phyloP scores from a whole-genome alignment of 2,113 vertebrate species.

The Urocolius indicus region DNA sequence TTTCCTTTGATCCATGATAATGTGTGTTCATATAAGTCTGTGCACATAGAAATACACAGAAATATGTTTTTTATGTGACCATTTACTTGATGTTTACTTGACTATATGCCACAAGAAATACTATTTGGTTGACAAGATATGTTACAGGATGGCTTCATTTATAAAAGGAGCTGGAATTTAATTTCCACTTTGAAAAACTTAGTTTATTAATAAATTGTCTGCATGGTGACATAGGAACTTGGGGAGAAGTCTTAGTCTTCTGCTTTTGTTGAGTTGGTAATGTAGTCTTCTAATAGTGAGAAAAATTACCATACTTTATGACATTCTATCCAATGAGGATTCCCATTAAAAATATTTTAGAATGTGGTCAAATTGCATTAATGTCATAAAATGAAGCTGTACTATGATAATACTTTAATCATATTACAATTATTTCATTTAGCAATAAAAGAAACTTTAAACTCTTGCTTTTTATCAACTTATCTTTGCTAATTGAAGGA shows the following conservation, averaged over 20 bases:
- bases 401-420: not conserved
- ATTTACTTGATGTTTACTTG: not conserved
- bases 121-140: not conserved
- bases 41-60: not conserved
- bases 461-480: not conserved
- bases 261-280: not conserved
- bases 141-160: not conserved
- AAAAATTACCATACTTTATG: not conserved
- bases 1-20: not conserved
- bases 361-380: constrained; percentile 11
- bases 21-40: not conserved
- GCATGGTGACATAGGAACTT: not conserved
- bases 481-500: constrained; percentile 47
- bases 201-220: not conserved
- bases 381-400: not conserved
- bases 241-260: not conserved
- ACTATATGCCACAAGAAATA: not conserved
- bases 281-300: not conserved
- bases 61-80: not conserved
- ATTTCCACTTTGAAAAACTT: not conserved
- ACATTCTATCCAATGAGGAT: not conserved
- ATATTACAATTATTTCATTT: constrained; percentile 31
- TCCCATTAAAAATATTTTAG: not conserved
- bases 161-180: not conserved
- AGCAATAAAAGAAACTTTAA: not conserved